These are phyloP conservation scores for Diprion similis DNA, from an alignment of 1,140 invertebrate genomes.

Conservation along the genomic window DNA sequence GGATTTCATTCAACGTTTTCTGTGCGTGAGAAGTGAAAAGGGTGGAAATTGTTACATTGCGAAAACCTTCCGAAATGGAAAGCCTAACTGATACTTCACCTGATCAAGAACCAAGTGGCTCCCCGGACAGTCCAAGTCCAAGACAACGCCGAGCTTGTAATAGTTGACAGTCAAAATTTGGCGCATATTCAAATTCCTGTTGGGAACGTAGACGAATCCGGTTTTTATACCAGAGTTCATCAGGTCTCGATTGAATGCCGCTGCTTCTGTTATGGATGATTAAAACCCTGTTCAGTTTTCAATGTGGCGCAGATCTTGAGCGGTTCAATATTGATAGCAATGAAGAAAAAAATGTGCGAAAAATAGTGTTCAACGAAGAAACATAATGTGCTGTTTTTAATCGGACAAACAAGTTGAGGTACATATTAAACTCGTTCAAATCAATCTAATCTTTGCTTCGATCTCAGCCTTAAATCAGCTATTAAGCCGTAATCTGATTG, in stretches of 20 bases:
- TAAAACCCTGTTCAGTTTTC: too few species aligned
- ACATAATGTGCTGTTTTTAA: too few species aligned
- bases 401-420: too few species aligned
- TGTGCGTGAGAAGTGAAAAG: neutral
- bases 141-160: constrained; percentile 41
- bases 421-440: too few species aligned
- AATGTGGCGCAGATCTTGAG: too few species aligned
- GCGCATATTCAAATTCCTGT: constrained; percentile 28
- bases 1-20: neutral
- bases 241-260: constrained; percentile 22
- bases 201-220: constrained; percentile 26
- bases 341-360: too few species aligned
- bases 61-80: constrained; percentile 20
- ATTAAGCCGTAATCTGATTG: too few species aligned
- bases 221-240: constrained; percentile 21
- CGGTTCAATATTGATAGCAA: too few species aligned
- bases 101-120: constrained; percentile 33
- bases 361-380: too few species aligned
- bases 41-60: neutral
- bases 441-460: too few species aligned
- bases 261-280: constrained; percentile 20
- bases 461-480: too few species aligned
- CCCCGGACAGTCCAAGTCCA: constrained; percentile 41
- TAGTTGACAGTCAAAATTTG: constrained; percentile 39
- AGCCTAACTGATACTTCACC: constrained; percentile 20